Conservation (phyloP, 2,113 vertebrate species). For the Desmodus rotundus region DNA sequence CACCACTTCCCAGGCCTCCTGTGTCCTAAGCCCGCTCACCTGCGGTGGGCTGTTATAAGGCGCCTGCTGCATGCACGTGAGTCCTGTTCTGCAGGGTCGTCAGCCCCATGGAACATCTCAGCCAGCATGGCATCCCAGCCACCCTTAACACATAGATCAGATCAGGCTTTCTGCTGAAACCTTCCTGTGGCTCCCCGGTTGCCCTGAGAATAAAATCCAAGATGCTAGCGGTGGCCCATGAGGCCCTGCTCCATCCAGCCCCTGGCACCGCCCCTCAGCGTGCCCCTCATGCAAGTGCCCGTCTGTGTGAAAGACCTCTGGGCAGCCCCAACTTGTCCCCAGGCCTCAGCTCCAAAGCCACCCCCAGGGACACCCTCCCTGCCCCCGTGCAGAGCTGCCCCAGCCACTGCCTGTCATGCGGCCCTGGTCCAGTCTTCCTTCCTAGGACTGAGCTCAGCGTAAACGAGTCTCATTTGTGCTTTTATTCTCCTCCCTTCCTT, state of each 20-base stretch:
- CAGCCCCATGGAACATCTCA: accelerated
- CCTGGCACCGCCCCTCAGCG: constrained; percentile 9
- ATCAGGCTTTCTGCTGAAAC: background rate
- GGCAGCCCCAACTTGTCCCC: background rate
- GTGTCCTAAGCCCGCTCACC: accelerated
- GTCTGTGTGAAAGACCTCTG: background rate
- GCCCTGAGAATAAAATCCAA: constrained; percentile 59
- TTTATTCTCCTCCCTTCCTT: accelerated
- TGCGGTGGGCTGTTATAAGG: accelerated
- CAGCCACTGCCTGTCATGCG: accelerated
- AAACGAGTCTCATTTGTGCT: accelerated
- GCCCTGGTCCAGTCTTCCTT: accelerated
- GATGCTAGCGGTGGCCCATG: background rate
- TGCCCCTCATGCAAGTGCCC: background rate
- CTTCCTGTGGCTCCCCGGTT: accelerated
- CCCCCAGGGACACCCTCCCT: background rate
- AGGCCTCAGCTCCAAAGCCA: accelerated
- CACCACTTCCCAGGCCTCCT: background rate
- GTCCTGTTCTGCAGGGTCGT: accelerated
- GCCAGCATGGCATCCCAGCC: accelerated
- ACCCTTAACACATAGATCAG: too few relatives aligned
- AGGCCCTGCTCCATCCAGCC: background rate
- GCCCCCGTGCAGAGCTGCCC: background rate
- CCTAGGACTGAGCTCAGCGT: accelerated
- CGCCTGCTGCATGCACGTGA: accelerated